Evolutionary conservation across 2,888 invertebrate genomes (phyloP).

Genomic region (Prosapia bicincta): DNA sequence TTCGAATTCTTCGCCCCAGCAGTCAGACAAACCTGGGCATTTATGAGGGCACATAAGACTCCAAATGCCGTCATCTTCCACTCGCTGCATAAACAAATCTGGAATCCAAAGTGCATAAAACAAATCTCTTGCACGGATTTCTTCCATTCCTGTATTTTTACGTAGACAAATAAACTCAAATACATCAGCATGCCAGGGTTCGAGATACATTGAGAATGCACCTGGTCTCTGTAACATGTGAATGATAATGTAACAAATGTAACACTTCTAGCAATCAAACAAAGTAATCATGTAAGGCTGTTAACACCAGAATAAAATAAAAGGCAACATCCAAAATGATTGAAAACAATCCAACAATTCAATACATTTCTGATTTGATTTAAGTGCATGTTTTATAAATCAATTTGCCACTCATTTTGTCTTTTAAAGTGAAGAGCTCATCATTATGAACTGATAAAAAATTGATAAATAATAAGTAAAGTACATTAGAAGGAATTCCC

Average conservation of each 20-base stretch:
- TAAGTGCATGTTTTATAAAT: too few relatives aligned
- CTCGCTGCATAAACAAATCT: slow-evolving; percentile 96
- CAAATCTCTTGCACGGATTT: slow-evolving; percentile 88
- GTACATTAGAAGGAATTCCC: too few relatives aligned
- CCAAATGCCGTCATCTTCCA: slow-evolving; percentile 82
- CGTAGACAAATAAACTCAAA: slow-evolving; percentile 93
- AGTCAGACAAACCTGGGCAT: slow-evolving; percentile 84
- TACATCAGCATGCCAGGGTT: slow-evolving; percentile 98
- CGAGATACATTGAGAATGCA: slow-evolving; percentile 95
- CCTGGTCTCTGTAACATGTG: slow-evolving; percentile 68
- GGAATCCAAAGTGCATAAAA: slow-evolving; percentile 98
- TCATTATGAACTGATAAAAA: too few relatives aligned
- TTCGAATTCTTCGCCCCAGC: slow-evolving; percentile 95
- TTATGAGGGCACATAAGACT: slow-evolving; percentile 96
- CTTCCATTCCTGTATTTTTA: slow-evolving; percentile 95
- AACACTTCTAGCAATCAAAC: background rate
- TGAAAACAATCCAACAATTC: too few relatives aligned
- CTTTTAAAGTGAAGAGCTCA: too few relatives aligned
- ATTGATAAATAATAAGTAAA: too few relatives aligned
- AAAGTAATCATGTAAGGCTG: background rate
- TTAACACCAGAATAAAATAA: background rate
- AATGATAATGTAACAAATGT: too few relatives aligned
- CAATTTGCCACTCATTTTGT: too few relatives aligned
- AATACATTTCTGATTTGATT: too few relatives aligned
- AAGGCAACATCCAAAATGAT: background rate